phyloP scores from a whole-genome alignment of 2,797 vertebrate species.

The Phrynocephalus guinanensis region DNA sequence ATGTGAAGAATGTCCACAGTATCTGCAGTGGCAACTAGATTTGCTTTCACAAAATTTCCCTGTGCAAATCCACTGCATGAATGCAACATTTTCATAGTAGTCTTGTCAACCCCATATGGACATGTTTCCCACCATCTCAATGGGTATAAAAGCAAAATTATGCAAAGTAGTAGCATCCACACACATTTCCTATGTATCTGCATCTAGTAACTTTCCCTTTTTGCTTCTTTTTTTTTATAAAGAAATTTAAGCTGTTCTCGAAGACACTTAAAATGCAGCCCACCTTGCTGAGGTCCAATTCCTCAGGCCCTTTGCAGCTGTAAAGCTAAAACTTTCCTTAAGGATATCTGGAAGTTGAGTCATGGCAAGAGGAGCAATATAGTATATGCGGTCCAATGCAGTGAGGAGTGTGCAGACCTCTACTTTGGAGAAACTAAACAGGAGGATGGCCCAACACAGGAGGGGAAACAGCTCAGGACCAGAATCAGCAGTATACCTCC shows the following conservation, averaged over 20 bases:
- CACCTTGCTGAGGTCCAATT: not conserved
- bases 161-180: accelerated
- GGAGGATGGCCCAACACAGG: too few species aligned
- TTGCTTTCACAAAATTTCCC: not conserved
- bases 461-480: too few species aligned
- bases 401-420: too few species aligned
- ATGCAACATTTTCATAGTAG: not conserved
- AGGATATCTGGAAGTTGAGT: too few species aligned
- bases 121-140: accelerated
- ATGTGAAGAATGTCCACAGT: not conserved
- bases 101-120: not conserved
- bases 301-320: not conserved
- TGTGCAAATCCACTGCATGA: not conserved
- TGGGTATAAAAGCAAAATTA: not conserved
- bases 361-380: too few species aligned
- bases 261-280: not conserved
- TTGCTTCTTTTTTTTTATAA: not conserved
- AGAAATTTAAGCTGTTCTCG: not conserved
- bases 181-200: not conserved
- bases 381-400: too few species aligned
- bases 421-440: too few species aligned
- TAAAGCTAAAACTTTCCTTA: not conserved
- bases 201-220: not conserved
- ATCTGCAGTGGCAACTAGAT: not conserved
- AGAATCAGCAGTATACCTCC: too few species aligned